Base-by-base conservation (phyloP, 2,888 invertebrate species). In the Parnassius orleans region DNA sequence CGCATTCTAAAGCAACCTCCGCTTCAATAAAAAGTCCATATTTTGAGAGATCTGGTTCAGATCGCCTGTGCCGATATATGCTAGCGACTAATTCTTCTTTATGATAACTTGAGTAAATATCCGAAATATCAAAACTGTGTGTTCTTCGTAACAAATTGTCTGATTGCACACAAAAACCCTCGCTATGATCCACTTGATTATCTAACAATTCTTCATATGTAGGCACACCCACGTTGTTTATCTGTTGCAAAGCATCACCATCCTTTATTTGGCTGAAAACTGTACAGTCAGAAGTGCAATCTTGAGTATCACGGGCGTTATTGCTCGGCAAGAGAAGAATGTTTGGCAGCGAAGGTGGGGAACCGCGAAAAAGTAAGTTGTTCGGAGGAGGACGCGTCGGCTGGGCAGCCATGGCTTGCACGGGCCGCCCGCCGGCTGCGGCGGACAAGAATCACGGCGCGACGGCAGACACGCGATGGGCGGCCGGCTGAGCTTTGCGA, bases 321-420 rank as follows among this genome's bases (percentile, higher is more conserved):
- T 85, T 82, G 72, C 86, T 92, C 65, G 93, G 92, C 62, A 93
- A 78, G 62, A 93, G 83, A 69, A 93, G 86, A 65, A 93, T 92
- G 73, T 79, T 85, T 64, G 92, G 91, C 71, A 93, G 80, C 51
- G 87, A 79, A 60, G 91, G 87, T 65, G 93, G 90, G 72, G 93
- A 89, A 61, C 85, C 87, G 69, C 86, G 81, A 72, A 91, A 82
- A 77, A 93, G 82, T 80, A 92, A 72, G 86, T 93, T 87, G 84
- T 91, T 87, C 66, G 88, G 87, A 68, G 90, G 87, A 68, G 82
- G 83, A 72, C 92, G 90, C 83, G 90, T 84, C 72, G 87, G 88
- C 82, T 90, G 84, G 81, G 89, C 83, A 84, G 92, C 87, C 92
- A 88, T 90, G 85, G 85, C 81, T 48, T 15, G 80, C 76, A 80